Conservation (phyloP, 2,113 vertebrate species). For the Chauna torquata region DNA sequence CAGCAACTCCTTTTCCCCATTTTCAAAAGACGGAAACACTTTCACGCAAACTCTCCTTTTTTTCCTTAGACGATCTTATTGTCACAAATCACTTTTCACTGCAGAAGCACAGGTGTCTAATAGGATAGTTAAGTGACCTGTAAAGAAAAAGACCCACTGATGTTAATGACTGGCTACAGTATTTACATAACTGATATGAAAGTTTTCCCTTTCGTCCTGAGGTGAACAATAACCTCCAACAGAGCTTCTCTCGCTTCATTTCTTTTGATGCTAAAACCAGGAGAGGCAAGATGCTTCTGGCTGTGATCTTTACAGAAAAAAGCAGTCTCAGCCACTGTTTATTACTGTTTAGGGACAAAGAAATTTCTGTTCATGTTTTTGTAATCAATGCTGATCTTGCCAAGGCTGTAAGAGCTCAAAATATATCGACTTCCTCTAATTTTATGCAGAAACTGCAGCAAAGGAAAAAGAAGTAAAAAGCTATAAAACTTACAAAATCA, state of each 20-base stretch:
- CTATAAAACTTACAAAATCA: neutral
- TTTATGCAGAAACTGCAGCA: slow-evolving; percentile 16
- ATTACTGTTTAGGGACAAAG: slow-evolving; percentile 17
- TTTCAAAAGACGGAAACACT: neutral
- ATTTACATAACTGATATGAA: neutral
- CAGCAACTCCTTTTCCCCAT: neutral
- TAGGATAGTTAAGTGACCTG: neutral
- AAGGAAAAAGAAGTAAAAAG: neutral
- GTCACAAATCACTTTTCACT: neutral
- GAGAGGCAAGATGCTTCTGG: slow-evolving; percentile 13
- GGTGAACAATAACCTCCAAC: neutral
- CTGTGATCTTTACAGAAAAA: neutral
- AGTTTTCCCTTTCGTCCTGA: neutral
- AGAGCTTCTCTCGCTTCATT: slow-evolving; percentile 3
- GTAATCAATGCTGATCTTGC: slow-evolving; percentile 30
- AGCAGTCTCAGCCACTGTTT: neutral
- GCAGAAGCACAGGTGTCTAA: neutral
- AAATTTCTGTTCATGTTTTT: slow-evolving; percentile 48
- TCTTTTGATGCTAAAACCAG: slow-evolving; percentile 32
- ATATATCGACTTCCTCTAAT: slow-evolving; percentile 20
- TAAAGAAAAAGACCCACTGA: neutral
- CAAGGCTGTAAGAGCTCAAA: neutral
- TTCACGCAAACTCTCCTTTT: neutral
- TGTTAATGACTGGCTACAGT: neutral
- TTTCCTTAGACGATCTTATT: neutral